Evolutionary conservation across 2,797 vertebrate genomes (phyloP).

Genomic region (Acestrorhynchus altus): DNA sequence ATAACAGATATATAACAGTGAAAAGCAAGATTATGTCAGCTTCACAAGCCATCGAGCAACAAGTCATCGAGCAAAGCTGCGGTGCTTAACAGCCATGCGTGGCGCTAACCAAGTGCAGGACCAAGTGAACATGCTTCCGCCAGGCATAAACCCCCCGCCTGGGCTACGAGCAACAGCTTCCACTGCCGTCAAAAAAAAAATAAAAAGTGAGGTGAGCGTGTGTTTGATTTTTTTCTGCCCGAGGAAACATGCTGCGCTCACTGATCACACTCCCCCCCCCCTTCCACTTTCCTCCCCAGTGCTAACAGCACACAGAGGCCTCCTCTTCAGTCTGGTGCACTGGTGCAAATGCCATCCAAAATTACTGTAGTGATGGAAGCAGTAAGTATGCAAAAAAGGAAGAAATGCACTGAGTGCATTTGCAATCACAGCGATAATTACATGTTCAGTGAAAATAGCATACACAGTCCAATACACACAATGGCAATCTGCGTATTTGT

Average conservation of each 20-base stretch:
- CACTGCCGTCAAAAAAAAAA: slow-evolving; percentile 22
- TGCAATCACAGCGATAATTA: slow-evolving; percentile 28
- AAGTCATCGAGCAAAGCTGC: slow-evolving; percentile 57
- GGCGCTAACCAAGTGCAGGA: slow-evolving; percentile 53
- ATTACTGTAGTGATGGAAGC: not conserved
- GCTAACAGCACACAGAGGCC: slow-evolving; percentile 1
- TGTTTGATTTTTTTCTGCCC: slow-evolving; percentile 1
- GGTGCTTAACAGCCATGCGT: slow-evolving; percentile 58
- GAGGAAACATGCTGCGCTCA: slow-evolving; percentile 33
- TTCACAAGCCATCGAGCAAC: slow-evolving; percentile 55
- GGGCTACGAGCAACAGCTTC: slow-evolving; percentile 42
- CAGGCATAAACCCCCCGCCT: slow-evolving; percentile 44
- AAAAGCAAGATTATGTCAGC: slow-evolving; percentile 60
- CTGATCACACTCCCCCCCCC: slow-evolving; percentile 29
- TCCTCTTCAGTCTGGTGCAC: slow-evolving; percentile 31
- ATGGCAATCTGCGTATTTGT: not conserved
- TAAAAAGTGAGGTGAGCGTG: slow-evolving; percentile 38
- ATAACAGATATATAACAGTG: slow-evolving; percentile 47
- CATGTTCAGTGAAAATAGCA: slow-evolving; percentile 19
- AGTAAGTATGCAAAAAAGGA: not conserved
- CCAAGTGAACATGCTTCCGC: slow-evolving; percentile 51
- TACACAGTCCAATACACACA: slow-evolving; percentile 17
- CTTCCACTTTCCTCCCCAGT: not conserved
- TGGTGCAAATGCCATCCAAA: not conserved
- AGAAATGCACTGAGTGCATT: not conserved